phyloP scores from a whole-genome alignment of 2,113 vertebrate species.

The Plestiodon gilberti region DNA sequence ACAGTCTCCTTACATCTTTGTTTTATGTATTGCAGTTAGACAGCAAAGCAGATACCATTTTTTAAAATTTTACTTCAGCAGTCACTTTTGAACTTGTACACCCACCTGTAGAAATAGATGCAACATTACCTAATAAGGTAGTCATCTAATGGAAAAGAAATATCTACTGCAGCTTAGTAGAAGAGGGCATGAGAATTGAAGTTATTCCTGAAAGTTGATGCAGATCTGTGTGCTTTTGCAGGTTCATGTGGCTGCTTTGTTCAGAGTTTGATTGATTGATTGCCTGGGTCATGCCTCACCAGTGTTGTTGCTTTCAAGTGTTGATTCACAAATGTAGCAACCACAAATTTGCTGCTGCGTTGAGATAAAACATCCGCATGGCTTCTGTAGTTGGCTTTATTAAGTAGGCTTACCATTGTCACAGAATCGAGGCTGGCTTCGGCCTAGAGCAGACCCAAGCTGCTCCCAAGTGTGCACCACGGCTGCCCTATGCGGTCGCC shows the following conservation, averaged over 20 bases:
- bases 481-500: too few relatives aligned
- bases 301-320: not conserved
- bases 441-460: too few relatives aligned
- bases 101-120: not conserved
- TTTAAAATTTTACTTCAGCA: not conserved
- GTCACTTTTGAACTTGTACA: rapidly evolving
- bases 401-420: too few relatives aligned
- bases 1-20: not conserved
- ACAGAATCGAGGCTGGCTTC: too few relatives aligned
- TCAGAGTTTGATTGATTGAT: not conserved
- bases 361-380: not conserved
- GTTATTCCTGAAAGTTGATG: not conserved
- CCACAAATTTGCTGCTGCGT: too few relatives aligned
- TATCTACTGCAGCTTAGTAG: not conserved
- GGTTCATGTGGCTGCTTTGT: not conserved
- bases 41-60: not conserved
- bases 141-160: not conserved
- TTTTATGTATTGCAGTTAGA: not conserved
- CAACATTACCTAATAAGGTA: not conserved
- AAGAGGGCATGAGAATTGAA: not conserved
- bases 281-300: not conserved
- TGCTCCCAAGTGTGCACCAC: too few relatives aligned
- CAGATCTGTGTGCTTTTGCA: not conserved
- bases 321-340: too few relatives aligned
- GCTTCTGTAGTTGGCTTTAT: too few relatives aligned